Percentiles rank a stretch among this genome's conserved stretches.
phyloP scores from a whole-genome alignment of 2,113 vertebrate species.

The Panthera tigris region DNA sequence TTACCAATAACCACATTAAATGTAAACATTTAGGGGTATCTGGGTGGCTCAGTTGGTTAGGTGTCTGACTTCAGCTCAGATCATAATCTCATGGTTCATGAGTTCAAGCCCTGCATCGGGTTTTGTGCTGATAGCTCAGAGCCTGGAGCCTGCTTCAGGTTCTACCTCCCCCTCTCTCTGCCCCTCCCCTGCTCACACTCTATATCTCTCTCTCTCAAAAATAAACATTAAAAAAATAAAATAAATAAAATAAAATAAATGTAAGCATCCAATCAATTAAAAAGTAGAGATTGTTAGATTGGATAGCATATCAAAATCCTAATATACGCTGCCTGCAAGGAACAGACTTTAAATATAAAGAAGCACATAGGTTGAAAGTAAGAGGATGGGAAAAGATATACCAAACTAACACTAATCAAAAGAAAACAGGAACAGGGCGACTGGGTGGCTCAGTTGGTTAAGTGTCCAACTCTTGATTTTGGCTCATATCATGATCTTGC shows the following conservation, averaged over 20 bases:
- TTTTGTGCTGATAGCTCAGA: not conserved
- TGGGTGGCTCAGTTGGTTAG: not conserved
- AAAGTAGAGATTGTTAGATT: not conserved
- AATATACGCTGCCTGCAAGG: not conserved
- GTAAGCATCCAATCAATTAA: not conserved
- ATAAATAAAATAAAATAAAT: not conserved
- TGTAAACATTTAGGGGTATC: not conserved
- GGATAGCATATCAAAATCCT: not conserved
- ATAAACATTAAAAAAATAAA: not conserved
- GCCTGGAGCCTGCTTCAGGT: not conserved
- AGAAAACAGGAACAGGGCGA: too few relatives aligned
- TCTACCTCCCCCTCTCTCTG: not conserved
- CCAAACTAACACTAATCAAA: not conserved
- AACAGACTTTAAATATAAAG: not conserved
- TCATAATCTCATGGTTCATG: not conserved
- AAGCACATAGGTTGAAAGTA: not conserved
- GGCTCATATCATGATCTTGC: too few relatives aligned
- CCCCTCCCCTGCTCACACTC: not conserved
- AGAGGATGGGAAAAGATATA: not conserved
- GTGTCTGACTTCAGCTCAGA: not conserved
- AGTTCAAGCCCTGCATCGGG: not conserved
- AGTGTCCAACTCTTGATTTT: too few relatives aligned
- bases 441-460: too few relatives aligned
- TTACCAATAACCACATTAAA: not conserved
- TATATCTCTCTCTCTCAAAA: not conserved